Base-by-base conservation (phyloP, 2,888 invertebrate species). In the Torymus aiolomorphi region DNA sequence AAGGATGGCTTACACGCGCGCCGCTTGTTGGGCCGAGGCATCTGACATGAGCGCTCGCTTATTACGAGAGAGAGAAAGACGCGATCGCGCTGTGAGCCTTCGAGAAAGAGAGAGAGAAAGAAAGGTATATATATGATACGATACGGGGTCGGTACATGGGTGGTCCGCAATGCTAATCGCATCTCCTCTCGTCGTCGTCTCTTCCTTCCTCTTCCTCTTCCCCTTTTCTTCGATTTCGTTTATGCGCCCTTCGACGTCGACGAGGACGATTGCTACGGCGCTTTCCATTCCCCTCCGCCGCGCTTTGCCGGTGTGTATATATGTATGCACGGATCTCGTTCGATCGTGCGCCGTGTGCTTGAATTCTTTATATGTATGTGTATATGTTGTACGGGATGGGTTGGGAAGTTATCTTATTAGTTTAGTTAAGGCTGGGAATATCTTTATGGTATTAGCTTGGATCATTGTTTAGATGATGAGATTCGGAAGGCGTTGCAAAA, bases 1-100 rank as follows among this genome's bases (percentile, higher is more conserved):
- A 87, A 86, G 86, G 89, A 89, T 89, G 88, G 89, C 86, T 87
- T 86, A 89, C 89, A 90, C 86, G 89, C 84, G 84, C 88, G 87
- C 87, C 86, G 85, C 89, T 87, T 90, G 89, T 90, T 88, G 86
- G 42, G 42, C 84, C 86, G 84, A 85, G 84, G 86, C 86, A 87
- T 87, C 85, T 86, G 84, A 89, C 89, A 89, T 86, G 88, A 88
- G 85, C 87, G 86, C 84, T 84, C 85, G 88, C 88, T 89, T 89
- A 89, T 89, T 89, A 89, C 85, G 86, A 85, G 86, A 62, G 63
- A 18, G 61, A 49, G 72, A 20, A 20, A 71, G 61, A 8, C 18
- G 52, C 82, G 52, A 83, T 74, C 52, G 31, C 42, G 16, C 49
- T 18, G 49, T 51, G 69, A 80, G 83, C 78, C 83, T 83, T 84